Percentiles rank a stretch among this genome's conserved stretches.
These are phyloP conservation scores for Rotaria sp. DNA, from an alignment of 2,888 invertebrate genomes.

Conservation along the genomic window DNA sequence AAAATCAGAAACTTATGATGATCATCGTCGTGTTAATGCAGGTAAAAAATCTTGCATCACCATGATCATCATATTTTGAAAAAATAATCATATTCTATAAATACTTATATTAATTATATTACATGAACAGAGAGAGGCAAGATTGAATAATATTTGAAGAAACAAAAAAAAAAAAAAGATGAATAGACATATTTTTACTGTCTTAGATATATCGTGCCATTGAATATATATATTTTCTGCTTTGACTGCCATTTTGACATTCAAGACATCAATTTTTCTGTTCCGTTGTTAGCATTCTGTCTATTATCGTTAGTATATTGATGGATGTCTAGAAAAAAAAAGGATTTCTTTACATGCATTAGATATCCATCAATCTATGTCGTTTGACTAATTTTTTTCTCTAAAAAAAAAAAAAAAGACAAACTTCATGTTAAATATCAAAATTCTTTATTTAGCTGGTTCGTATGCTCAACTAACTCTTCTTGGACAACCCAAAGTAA, in stretches of 20 bases:
- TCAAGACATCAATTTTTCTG: background rate
- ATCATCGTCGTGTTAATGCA: background rate
- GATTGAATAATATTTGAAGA: no score
- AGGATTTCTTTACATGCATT: background rate
- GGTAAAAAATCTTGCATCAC: background rate
- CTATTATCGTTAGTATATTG: slow-evolving; percentile 12
- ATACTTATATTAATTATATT: no score
- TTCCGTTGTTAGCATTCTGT: background rate
- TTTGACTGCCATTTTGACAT: background rate
- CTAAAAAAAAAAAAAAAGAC: no score
- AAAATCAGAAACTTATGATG: slow-evolving; percentile 20
- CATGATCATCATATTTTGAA: no score
- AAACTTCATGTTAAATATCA: background rate
- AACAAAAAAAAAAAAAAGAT: background rate
- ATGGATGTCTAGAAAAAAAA: background rate
- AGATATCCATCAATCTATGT: background rate
- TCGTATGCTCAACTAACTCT: slow-evolving; percentile 16
- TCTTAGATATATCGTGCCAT: background rate
- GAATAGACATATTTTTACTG: background rate
- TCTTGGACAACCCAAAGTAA: background rate
- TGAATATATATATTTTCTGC: background rate
- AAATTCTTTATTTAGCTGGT: slow-evolving; percentile 1
- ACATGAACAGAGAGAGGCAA: no score
- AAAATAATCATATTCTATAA: no score
- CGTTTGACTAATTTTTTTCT: background rate